Conservation (phyloP, 2,888 invertebrate genomes). For the Conchocele bisecta region DNA sequence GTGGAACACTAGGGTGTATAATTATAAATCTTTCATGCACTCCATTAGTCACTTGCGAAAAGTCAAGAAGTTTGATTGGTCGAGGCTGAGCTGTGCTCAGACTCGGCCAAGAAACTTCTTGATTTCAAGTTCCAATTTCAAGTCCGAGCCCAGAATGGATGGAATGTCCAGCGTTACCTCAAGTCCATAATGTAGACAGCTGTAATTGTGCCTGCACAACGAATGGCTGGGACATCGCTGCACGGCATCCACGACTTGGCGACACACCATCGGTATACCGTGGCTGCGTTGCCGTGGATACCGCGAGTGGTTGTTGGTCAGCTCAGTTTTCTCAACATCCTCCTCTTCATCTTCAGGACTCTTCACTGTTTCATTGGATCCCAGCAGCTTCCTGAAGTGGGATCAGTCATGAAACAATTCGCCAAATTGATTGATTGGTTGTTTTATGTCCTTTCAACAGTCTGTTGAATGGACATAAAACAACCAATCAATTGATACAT, state of each 20-base stretch:
- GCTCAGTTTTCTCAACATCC: not conserved
- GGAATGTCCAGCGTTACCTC: constrained; percentile 60
- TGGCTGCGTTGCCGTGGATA: no score
- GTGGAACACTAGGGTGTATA: no score
- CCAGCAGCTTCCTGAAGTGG: constrained; percentile 41
- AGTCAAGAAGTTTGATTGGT: no score
- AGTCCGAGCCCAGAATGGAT: not conserved
- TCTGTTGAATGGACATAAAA: no score
- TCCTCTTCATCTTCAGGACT: no score
- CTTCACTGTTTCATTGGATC: constrained; percentile 36
- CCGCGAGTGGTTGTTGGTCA: constrained; percentile 1
- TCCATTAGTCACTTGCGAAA: no score
- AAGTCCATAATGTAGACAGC: constrained; percentile 67
- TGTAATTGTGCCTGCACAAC: constrained; percentile 63
- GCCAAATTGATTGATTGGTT: not conserved
- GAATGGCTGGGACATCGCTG: constrained; percentile 59
- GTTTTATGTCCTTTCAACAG: not conserved
- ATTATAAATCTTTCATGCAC: no score
- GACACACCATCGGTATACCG: no score
- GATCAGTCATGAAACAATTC: not conserved
- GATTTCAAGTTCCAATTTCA: no score
- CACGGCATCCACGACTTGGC: constrained; percentile 36
- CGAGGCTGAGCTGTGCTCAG: no score
- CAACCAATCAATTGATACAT: no score
- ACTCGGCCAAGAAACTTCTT: no score